phyloP scores from a whole-genome alignment of 2,888 invertebrate species.

The Nycteola revayana region DNA sequence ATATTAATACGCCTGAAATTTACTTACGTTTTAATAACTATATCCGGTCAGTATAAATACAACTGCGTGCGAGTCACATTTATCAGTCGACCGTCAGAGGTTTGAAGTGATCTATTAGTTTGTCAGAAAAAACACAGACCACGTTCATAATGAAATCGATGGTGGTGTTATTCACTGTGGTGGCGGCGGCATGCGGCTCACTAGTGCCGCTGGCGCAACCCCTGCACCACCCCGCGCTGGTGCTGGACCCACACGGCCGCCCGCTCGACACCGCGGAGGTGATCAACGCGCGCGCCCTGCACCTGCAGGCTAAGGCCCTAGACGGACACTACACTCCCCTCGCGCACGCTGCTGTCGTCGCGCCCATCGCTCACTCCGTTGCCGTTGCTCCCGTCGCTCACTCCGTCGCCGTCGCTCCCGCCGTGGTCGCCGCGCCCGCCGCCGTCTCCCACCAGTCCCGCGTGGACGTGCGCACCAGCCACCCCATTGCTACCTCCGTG shows the following conservation, averaged over 20 bases:
- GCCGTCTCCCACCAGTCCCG: slow-evolving; percentile 62
- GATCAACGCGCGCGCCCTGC: slow-evolving; percentile 70
- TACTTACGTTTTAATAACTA: slow-evolving; percentile 74
- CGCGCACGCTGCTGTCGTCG: slow-evolving; percentile 38
- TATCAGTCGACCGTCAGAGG: slow-evolving; percentile 61
- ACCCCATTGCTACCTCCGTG: slow-evolving; percentile 36
- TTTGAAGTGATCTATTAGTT: slow-evolving; percentile 64
- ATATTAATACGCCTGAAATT: slow-evolving; percentile 32
- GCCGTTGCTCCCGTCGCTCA: slow-evolving; percentile 40
- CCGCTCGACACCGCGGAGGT: slow-evolving; percentile 77
- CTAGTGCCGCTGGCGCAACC: slow-evolving; percentile 70
- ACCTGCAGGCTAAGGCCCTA: slow-evolving; percentile 74
- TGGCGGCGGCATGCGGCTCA: slow-evolving; percentile 82
- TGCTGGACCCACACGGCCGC: slow-evolving; percentile 73
- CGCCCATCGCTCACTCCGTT: slow-evolving; percentile 19
- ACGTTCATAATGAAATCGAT: slow-evolving; percentile 62
- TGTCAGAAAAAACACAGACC: slow-evolving; percentile 49
- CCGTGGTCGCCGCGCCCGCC: slow-evolving; percentile 35
- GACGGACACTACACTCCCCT: slow-evolving; percentile 57
- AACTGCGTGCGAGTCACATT: slow-evolving; percentile 36
- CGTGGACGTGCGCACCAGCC: slow-evolving; percentile 50
- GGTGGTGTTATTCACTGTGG: slow-evolving; percentile 84
- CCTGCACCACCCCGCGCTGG: slow-evolving; percentile 66
- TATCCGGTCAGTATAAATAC: slow-evolving; percentile 74
- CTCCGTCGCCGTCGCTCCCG: slow-evolving; percentile 40